Evolutionary conservation across 2,113 vertebrate species (phyloP).

Genomic region (Echinops telfairi): DNA sequence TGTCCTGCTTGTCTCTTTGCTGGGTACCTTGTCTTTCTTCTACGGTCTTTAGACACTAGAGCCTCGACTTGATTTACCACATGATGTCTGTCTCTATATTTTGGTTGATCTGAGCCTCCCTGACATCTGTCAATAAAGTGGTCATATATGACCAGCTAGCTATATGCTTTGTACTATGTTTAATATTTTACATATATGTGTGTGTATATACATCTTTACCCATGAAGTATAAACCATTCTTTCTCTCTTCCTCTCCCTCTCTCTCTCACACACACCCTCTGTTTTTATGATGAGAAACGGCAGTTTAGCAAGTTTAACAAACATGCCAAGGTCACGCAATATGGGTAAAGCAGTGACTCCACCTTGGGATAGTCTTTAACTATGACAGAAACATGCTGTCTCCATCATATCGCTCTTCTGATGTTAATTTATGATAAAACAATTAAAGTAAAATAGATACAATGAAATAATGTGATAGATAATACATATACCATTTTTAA

Average conservation of each 20-base stretch:
- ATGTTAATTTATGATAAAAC: conserved; percentile 48
- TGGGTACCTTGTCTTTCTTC: conserved; percentile 10
- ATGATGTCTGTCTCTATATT: no score
- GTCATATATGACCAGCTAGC: background rate
- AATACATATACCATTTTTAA: background rate
- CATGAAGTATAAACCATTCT: background rate
- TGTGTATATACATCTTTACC: no score
- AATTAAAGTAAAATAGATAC: conserved; percentile 32
- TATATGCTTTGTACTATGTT: background rate
- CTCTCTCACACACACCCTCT: no score
- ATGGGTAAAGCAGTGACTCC: background rate
- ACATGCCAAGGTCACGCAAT: background rate
- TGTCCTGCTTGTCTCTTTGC: conserved; percentile 11
- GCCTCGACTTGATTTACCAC: no score
- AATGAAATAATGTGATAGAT: conserved; percentile 26
- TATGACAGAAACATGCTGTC: background rate
- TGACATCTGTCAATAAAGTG: background rate
- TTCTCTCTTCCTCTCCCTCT: no score
- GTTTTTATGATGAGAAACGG: background rate
- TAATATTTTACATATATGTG: background rate
- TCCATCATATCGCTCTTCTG: conserved; percentile 4
- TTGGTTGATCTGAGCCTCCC: no score
- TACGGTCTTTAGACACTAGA: background rate
- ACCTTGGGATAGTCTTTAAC: background rate
- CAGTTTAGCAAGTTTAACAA: conserved; percentile 5